Conservation (phyloP, 2,888 invertebrate species). For the Hemithea aestivaria region DNA sequence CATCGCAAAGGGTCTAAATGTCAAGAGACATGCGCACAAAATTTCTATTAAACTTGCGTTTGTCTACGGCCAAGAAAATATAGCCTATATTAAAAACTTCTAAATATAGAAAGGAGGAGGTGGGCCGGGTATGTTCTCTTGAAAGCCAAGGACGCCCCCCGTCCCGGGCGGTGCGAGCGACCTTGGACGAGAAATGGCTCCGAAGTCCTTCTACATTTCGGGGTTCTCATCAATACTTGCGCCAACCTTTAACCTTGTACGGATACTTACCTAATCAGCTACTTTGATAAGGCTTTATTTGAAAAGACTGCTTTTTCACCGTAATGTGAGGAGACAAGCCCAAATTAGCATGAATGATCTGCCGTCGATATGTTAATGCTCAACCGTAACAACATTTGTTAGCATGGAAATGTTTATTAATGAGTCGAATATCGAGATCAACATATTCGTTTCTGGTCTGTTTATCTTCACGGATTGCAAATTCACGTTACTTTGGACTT, state of each 20-base stretch:
- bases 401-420: conserved; percentile 21
- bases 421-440: conserved; percentile 20
- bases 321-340: conserved; percentile 1
- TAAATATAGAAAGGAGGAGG: conserved; percentile 38
- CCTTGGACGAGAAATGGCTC: conserved; percentile 47
- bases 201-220: conserved; percentile 40
- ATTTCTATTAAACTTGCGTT: not conserved
- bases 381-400: conserved; percentile 12
- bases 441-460: conserved; percentile 26
- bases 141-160: conserved; percentile 51
- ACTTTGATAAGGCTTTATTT: conserved; percentile 4
- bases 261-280: conserved; percentile 10
- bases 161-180: conserved; percentile 37
- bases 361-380: conserved; percentile 11
- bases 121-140: conserved; percentile 32
- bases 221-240: conserved; percentile 14
- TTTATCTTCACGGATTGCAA: conserved; percentile 25
- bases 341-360: conserved; percentile 5
- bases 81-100: conserved; percentile 20
- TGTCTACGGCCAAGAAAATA: conserved; percentile 6
- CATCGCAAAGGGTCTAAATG: not conserved
- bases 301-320: conserved; percentile 1
- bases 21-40: conserved; percentile 1
- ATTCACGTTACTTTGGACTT: conserved; percentile 17
- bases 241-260: conserved; percentile 15